Evolutionary conservation across 1,140 invertebrate species (phyloP).

Genomic region (Ostrea denselamellosa): DNA sequence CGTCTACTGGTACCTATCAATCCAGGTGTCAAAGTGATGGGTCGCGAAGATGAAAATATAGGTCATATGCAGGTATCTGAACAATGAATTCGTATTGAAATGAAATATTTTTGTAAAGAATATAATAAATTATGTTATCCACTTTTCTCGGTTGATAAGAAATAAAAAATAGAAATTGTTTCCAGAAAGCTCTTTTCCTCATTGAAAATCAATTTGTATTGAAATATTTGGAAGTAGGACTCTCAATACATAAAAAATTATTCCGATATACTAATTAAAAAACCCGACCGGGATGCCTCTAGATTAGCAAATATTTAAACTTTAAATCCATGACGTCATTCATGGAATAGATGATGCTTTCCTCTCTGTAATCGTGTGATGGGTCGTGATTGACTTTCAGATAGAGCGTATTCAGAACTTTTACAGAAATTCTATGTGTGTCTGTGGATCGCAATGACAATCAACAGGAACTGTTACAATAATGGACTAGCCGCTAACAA

Average conservation of each 20-base stretch:
- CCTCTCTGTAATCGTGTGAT: background rate
- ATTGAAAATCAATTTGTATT: no score
- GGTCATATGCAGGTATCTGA: no score
- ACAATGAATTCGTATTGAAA: no score
- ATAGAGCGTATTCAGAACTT: background rate
- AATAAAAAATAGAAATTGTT: no score
- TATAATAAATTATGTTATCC: no score
- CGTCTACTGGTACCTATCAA: no score
- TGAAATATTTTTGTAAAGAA: no score
- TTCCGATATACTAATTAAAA: background rate
- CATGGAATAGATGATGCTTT: background rate
- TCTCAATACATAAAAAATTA: background rate
- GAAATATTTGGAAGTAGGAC: no score
- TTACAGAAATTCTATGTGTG: conserved; percentile 23
- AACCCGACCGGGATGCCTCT: background rate
- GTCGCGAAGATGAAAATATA: no score
- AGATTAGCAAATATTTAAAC: background rate
- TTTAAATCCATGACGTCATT: conserved; percentile 8
- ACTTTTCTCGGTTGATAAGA: no score
- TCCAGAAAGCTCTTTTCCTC: no score
- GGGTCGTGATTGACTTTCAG: background rate
- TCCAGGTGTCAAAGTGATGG: no score
- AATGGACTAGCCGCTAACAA: background rate
- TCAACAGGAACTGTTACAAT: conserved; percentile 7
- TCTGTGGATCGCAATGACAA: background rate